Evolutionary conservation across 2,113 vertebrate species (phyloP).

Genomic region (Chionomys nivalis): DNA sequence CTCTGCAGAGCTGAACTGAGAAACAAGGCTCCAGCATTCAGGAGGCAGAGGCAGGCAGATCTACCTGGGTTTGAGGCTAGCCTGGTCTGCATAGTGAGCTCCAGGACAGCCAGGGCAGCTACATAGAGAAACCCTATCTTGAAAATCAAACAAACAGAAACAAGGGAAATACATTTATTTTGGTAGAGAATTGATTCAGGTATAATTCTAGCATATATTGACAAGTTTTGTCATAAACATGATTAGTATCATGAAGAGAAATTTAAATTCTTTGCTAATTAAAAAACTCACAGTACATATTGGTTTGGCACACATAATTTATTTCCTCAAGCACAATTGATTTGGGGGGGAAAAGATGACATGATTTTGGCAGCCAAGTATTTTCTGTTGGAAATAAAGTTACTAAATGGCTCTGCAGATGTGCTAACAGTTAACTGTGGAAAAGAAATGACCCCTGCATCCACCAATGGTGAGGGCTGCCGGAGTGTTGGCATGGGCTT

Average conservation of each 20-base stretch:
- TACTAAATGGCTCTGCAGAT: neutral
- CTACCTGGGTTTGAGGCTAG: neutral
- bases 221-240: slow-evolving; percentile 55
- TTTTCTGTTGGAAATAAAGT: slow-evolving; percentile 45
- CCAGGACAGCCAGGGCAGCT: neutral
- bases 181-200: slow-evolving; percentile 47
- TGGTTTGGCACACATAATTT: slow-evolving; percentile 23
- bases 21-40: neutral
- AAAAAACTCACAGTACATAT: slow-evolving; percentile 40
- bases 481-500: neutral
- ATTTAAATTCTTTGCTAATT: slow-evolving; percentile 65
- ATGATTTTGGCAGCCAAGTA: neutral
- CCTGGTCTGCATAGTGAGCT: neutral
- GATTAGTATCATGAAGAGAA: slow-evolving; percentile 51
- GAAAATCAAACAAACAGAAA: neutral
- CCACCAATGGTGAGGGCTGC: neutral
- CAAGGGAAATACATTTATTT: slow-evolving; percentile 11
- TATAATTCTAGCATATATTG: slow-evolving; percentile 31
- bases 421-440: neutral
- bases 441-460: neutral
- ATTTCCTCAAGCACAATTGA: slow-evolving; percentile 35
- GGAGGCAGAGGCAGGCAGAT: neutral
- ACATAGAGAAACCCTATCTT: neutral
- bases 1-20: slow-evolving; percentile 38
- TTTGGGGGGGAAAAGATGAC: slow-evolving; percentile 33